These are phyloP conservation scores for Chaenocephalus aceratus DNA, from an alignment of 2,113 vertebrate species.

Conservation along the genomic window DNA sequence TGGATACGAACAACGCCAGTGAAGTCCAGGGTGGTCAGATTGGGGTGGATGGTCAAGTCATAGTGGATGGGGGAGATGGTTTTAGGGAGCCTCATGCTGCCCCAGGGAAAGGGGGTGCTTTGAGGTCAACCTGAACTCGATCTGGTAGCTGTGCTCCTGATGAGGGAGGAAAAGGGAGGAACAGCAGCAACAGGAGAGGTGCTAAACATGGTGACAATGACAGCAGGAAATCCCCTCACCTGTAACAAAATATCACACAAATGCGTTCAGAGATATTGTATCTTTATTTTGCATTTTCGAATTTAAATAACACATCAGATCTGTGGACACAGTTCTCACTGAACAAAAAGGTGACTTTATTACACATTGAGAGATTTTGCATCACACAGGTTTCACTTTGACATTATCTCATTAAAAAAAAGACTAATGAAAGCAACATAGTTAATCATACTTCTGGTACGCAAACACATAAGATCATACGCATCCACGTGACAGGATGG, in stretches of 20 bases:
- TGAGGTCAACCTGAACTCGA: conserved; percentile 41
- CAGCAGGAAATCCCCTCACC: conserved; percentile 33
- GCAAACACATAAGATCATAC: not conserved
- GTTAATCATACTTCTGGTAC: not conserved
- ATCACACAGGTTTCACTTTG: not conserved
- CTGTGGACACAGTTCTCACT: not conserved
- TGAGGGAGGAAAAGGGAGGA: not conserved
- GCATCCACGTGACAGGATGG: not conserved
- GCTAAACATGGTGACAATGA: conserved; percentile 54
- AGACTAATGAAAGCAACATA: not conserved
- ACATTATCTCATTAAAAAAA: not conserved
- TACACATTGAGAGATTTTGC: not conserved
- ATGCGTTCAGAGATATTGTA: not conserved
- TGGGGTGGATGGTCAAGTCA: conserved; percentile 88
- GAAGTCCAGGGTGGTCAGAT: conserved; percentile 88
- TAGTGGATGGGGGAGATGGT: conserved; percentile 86
- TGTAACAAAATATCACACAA: conserved; percentile 23
- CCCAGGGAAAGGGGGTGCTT: conserved; percentile 87
- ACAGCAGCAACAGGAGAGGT: conserved; percentile 57
- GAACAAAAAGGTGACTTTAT: not conserved
- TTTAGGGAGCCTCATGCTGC: conserved; percentile 86
- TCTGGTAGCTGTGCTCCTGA: conserved; percentile 67
- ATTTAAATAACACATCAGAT: not conserved
- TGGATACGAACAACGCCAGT: conserved; percentile 81
- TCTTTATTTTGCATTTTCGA: not conserved